A percentile compares a stretch with the other conserved stretches of the same genome.
These are phyloP conservation scores for Heliconius eleuchia DNA, from an alignment of 1,140 invertebrate species.

Conservation along the genomic window DNA sequence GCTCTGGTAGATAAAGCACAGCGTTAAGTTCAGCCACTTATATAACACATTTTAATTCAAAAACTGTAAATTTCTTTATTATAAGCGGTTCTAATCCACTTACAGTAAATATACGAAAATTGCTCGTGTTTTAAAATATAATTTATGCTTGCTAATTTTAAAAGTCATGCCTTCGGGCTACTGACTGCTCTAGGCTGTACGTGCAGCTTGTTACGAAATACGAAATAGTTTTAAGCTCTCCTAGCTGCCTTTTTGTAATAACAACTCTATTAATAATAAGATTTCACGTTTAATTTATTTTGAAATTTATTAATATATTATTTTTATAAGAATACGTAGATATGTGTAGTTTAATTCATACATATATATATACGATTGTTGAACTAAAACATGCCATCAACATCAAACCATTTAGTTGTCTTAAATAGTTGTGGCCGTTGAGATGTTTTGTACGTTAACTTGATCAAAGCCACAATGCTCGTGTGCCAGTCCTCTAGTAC, in stretches of 20 bases:
- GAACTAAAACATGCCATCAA: neutral
- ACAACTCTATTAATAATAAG: neutral
- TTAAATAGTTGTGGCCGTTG: neutral
- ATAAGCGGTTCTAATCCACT: too few relatives aligned
- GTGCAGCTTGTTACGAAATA: neutral
- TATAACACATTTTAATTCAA: too few relatives aligned
- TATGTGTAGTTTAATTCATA: too few relatives aligned
- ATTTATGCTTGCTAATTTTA: neutral
- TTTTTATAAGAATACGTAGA: too few relatives aligned
- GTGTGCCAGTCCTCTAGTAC: neutral
- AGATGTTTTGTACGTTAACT: conserved; percentile 2
- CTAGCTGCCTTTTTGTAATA: neutral
- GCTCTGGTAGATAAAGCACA: too few relatives aligned
- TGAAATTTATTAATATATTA: too few relatives aligned
- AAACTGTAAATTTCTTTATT: too few relatives aligned
- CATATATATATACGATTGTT: neutral
- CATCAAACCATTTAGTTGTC: neutral
- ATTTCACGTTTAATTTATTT: neutral
- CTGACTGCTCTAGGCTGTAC: neutral
- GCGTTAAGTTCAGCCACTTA: too few relatives aligned
- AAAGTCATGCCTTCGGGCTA: conserved; percentile 1
- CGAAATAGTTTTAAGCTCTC: neutral
- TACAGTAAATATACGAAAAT: neutral
- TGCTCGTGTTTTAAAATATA: neutral
- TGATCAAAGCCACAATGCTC: neutral